Conservation (phyloP, 2,888 invertebrate species). For the Sericinus montela region DNA sequence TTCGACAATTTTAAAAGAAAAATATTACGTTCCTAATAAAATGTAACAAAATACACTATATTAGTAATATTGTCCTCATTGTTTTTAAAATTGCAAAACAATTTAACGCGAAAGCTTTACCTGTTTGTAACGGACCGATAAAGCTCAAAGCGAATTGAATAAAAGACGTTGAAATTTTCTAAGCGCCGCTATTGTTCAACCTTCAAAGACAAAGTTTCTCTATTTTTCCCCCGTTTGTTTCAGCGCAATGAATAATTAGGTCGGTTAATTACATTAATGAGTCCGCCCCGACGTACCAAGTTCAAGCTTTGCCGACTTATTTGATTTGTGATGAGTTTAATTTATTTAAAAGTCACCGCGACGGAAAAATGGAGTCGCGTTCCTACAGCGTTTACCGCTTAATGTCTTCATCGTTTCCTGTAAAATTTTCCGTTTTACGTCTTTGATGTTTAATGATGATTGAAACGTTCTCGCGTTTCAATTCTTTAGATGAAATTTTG, state of each 20-base stretch:
- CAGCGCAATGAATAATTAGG: slow-evolving; percentile 54
- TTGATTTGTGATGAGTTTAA: slow-evolving; percentile 51
- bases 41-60: too few relatives aligned
- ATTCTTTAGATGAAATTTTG: not conserved
- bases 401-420: slow-evolving; percentile 8
- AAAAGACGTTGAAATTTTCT: slow-evolving; percentile 8
- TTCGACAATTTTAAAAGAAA: too few relatives aligned
- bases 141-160: slow-evolving; percentile 17
- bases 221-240: slow-evolving; percentile 14
- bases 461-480: slow-evolving; percentile 1
- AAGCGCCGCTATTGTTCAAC: slow-evolving; percentile 6
- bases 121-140: not conserved
- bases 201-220: slow-evolving; percentile 12
- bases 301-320: slow-evolving; percentile 36
- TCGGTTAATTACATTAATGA: slow-evolving; percentile 61
- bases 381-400: slow-evolving; percentile 5
- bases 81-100: not conserved
- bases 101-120: not conserved
- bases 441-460: slow-evolving; percentile 3
- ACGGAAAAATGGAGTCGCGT: slow-evolving; percentile 29
- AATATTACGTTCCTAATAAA: too few relatives aligned
- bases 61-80: too few relatives aligned
- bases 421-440: slow-evolving; percentile 16
- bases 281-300: slow-evolving; percentile 27
- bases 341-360: slow-evolving; percentile 37